Conservation (phyloP, 1,140 invertebrate genomes). For the Aphis craccivora region DNA sequence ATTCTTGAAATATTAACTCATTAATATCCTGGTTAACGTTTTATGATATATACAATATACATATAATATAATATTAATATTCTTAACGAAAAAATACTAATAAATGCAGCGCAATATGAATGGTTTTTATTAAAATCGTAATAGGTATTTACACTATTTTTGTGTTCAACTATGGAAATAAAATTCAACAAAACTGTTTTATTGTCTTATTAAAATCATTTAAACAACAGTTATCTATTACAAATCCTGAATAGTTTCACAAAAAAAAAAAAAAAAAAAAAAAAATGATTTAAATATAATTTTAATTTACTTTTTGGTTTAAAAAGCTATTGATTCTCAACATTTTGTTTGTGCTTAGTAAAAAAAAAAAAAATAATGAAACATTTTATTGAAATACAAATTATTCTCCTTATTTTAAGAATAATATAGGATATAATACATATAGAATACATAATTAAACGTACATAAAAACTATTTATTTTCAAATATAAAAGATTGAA, state of each 20-base stretch:
- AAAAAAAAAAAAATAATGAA: neutral
- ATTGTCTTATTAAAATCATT: neutral
- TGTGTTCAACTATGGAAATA: neutral
- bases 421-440: neutral
- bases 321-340: neutral
- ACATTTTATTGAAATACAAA: neutral
- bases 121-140: neutral
- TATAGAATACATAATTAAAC: neutral
- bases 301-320: neutral
- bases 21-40: neutral
- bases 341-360: neutral
- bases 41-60: neutral
- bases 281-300: neutral
- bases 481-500: neutral
- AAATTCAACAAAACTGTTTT: neutral
- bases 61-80: neutral
- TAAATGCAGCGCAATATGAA: neutral
- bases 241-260: too few species aligned
- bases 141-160: neutral
- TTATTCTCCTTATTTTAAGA: neutral
- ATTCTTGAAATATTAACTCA: neutral
- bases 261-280: too few species aligned
- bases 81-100: neutral
- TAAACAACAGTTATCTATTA: neutral
- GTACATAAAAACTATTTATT: neutral